Percentiles rank a stretch among this genome's conserved stretches.
Conservation (phyloP, 2,113 vertebrate species). For the Phalacrocorax aristotelis region DNA sequence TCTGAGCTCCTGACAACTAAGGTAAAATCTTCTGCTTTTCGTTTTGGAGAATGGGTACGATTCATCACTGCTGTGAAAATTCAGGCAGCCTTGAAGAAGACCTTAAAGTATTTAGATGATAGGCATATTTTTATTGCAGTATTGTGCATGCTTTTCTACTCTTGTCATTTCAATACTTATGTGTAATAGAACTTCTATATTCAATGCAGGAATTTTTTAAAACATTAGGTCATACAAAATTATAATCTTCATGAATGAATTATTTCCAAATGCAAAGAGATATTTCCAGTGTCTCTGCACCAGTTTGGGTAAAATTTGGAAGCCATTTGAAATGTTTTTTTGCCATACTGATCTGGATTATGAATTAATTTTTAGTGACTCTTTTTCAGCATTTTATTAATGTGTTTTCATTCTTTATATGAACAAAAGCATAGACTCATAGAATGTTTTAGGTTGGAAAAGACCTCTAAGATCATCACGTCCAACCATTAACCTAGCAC, state of each 20-base stretch:
- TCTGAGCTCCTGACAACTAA: accelerated
- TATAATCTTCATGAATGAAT: background rate
- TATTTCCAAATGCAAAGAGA: background rate
- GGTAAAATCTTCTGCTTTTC: background rate
- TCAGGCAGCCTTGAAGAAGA: background rate
- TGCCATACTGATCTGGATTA: background rate
- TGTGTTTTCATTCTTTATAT: background rate
- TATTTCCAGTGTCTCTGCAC: background rate
- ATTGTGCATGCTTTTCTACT: background rate
- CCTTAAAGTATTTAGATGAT: background rate
- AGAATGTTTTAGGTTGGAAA: background rate
- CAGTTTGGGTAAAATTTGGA: background rate
- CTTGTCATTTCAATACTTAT: background rate
- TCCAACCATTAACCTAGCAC: background rate
- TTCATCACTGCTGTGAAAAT: background rate
- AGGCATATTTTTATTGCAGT: background rate
- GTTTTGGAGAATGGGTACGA: background rate
- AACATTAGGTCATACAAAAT: background rate
- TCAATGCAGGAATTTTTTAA: background rate
- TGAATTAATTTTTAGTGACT: background rate
- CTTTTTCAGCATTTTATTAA: background rate
- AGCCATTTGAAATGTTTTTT: background rate
- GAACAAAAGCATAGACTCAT: background rate
- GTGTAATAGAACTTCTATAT: background rate
- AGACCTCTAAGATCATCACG: background rate